phyloP scores from a whole-genome alignment of 2,113 vertebrate species.

The Oceanodroma tethys region DNA sequence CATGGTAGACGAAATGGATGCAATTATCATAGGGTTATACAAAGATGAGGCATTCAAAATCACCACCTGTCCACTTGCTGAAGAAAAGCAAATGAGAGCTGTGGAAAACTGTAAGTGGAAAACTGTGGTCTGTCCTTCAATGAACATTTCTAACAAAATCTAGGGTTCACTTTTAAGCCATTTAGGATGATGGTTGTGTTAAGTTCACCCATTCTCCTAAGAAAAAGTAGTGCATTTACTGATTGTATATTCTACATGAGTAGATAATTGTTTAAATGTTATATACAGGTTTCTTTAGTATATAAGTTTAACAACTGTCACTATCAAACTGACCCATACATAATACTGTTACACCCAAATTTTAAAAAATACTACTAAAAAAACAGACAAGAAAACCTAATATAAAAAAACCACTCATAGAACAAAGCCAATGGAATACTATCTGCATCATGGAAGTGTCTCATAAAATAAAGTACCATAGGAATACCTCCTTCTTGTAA shows the following conservation, averaged over 20 bases:
- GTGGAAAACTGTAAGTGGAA: background rate
- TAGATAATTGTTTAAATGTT: background rate
- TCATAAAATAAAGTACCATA: background rate
- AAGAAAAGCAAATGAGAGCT: slow-evolving; percentile 8
- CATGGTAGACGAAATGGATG: slow-evolving; percentile 2
- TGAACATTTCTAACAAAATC: background rate
- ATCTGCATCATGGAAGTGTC: background rate
- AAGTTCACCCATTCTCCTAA: background rate
- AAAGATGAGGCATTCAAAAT: slow-evolving; percentile 55
- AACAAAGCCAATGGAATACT: background rate
- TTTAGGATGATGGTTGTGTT: background rate
- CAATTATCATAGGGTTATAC: slow-evolving; percentile 54
- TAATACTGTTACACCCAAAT: background rate
- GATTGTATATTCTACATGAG: background rate
- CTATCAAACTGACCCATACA: background rate
- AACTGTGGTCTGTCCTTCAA: background rate
- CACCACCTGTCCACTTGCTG: slow-evolving; percentile 14
- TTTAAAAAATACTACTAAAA: background rate
- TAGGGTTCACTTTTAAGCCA: background rate
- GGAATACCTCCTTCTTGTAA: background rate
- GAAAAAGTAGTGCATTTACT: background rate
- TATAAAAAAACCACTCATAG: background rate
- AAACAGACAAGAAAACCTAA: background rate
- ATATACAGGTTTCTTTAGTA: background rate
- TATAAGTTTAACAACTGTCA: background rate